phyloP scores from a whole-genome alignment of 92 coral and sea anemone species.

The Virgularia gustaviana region DNA sequence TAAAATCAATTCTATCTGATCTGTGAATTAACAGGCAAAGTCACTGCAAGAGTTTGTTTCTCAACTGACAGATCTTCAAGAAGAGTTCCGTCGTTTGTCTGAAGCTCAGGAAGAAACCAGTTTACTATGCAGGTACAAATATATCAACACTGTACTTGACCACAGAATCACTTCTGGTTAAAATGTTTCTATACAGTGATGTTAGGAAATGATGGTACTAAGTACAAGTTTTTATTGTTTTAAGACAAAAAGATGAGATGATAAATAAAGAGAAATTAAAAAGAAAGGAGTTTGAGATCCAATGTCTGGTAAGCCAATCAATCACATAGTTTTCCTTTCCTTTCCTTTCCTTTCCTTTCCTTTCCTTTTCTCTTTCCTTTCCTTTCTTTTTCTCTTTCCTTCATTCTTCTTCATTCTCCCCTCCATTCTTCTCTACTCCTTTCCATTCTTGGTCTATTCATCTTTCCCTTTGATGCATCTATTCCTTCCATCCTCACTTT shows the following conservation, averaged over 20 bases:
- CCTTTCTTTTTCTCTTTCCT: not conserved
- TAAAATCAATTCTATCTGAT: too few relatives aligned
- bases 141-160: too few relatives aligned
- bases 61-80: conserved; percentile 72
- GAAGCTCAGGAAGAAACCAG: conserved; percentile 65
- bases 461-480: too few relatives aligned
- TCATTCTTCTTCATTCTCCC: not conserved
- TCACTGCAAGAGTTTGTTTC: conserved; percentile 91
- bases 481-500: too few relatives aligned
- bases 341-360: too few relatives aligned
- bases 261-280: conserved; percentile 59
- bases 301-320: conserved; percentile 56
- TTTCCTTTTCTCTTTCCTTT: too few relatives aligned
- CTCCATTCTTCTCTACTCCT: not conserved
- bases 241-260: conserved; percentile 77
- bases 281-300: conserved; percentile 74
- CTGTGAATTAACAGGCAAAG: conserved; percentile 74
- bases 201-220: too few relatives aligned
- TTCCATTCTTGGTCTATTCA: too few relatives aligned
- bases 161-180: too few relatives aligned
- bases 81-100: conserved; percentile 66
- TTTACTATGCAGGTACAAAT: conserved; percentile 33
- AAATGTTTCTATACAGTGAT: too few relatives aligned
- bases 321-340: too few relatives aligned
- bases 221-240: too few relatives aligned